Conservation (phyloP, 2,797 vertebrate species). For the Tenualosa ilisha region DNA sequence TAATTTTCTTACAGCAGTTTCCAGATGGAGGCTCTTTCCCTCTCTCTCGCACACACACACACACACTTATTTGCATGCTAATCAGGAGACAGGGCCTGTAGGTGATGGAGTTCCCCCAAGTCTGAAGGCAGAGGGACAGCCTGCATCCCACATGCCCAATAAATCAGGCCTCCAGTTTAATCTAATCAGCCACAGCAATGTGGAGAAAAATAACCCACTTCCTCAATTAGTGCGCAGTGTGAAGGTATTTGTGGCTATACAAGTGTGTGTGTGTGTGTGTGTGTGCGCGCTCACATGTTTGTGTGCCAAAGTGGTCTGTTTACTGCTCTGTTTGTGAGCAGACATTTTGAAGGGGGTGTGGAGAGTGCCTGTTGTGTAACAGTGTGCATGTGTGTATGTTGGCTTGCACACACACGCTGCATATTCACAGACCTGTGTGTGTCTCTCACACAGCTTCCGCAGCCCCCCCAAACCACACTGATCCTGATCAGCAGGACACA, state of each 20-base stretch:
- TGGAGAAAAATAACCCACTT: constrained; percentile 23
- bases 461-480: neutral
- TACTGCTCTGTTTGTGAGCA: neutral
- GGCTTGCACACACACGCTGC: neutral
- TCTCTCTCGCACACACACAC: too few relatives aligned
- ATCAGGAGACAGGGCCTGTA: neutral
- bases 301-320: neutral
- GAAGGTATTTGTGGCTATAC: constrained; percentile 12
- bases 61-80: constrained; percentile 1
- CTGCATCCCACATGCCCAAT: constrained; percentile 12
- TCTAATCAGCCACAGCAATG: constrained; percentile 1
- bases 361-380: neutral
- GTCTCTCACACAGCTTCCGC: neutral
- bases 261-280: neutral
- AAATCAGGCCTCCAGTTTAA: constrained; percentile 2
- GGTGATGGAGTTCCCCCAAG: constrained; percentile 12
- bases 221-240: constrained; percentile 11
- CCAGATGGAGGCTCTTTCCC: neutral
- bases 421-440: neutral
- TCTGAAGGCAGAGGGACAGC: neutral
- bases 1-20: neutral
- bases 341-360: neutral
- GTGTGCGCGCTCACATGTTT: neutral
- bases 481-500: too few relatives aligned
- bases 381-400: neutral